Conservation (phyloP, 2,113 vertebrate genomes). For the Epinephelus moara region DNA sequence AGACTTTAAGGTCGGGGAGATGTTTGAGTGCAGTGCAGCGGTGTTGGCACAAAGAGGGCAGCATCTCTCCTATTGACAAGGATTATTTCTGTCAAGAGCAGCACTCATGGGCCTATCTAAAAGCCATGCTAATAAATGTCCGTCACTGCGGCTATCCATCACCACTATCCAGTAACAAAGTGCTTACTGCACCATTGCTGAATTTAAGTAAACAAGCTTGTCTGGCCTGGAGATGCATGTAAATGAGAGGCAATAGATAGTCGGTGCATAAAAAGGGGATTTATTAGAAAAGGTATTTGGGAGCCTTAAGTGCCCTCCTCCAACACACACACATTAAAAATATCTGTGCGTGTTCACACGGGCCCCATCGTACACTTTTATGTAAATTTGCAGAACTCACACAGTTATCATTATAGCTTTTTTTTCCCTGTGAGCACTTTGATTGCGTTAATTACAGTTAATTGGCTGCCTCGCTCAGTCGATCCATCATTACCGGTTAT, state of each 20-base stretch:
- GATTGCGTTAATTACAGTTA: constrained; percentile 80
- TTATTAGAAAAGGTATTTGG: constrained; percentile 47
- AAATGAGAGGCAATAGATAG: constrained; percentile 60
- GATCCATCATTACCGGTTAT: constrained; percentile 75
- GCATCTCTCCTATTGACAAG: constrained; percentile 66
- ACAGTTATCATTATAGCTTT: constrained; percentile 65
- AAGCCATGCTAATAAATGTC: constrained; percentile 79
- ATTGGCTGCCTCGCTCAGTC: constrained; percentile 70
- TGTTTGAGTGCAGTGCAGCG: constrained; percentile 14
- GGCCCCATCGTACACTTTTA: constrained; percentile 59
- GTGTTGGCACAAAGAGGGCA: constrained; percentile 54
- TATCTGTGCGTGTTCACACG: constrained; percentile 31
- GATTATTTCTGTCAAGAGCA: constrained; percentile 80
- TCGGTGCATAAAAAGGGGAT: constrained; percentile 45
- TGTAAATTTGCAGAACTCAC: constrained; percentile 63
- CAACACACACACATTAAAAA: constrained; percentile 21
- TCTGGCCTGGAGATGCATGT: constrained; percentile 58
- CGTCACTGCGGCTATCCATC: constrained; percentile 77
- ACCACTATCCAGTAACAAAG: constrained; percentile 64
- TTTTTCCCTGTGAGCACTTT: constrained; percentile 67
- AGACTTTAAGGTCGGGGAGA: constrained; percentile 25
- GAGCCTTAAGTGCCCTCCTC: background rate
- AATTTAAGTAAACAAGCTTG: constrained; percentile 76
- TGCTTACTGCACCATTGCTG: constrained; percentile 69
- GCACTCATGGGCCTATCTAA: constrained; percentile 75